These are phyloP conservation scores for Zelostemma sp. DNA, from an alignment of 1,140 invertebrate species.

Conservation along the genomic window DNA sequence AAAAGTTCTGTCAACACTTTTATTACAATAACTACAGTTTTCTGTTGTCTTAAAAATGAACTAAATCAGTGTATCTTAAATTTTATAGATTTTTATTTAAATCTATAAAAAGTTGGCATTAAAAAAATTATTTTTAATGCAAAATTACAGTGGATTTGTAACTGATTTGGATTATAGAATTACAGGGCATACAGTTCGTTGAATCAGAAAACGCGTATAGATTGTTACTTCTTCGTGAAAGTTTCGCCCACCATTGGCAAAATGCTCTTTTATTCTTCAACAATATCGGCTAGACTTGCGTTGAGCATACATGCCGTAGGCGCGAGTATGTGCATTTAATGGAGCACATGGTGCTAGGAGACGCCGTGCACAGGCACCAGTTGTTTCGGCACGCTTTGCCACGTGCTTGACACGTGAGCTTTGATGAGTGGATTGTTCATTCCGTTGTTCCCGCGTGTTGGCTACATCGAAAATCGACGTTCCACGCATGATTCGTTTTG, in stretches of 20 bases:
- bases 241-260: constrained; percentile 21
- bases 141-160: too few relatives aligned
- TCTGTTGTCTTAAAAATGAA: too few relatives aligned
- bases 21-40: too few relatives aligned
- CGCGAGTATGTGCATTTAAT: constrained; percentile 35
- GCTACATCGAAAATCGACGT: constrained; percentile 35
- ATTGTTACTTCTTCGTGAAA: constrained; percentile 16
- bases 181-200: constrained; percentile 11
- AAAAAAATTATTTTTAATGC: too few relatives aligned
- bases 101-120: too few relatives aligned
- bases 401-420: constrained; percentile 66
- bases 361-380: constrained; percentile 59
- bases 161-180: too few relatives aligned
- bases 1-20: too few relatives aligned
- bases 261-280: constrained; percentile 33
- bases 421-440: constrained; percentile 68
- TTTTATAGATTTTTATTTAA: too few relatives aligned
- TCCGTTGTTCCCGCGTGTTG: constrained; percentile 52
- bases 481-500: constrained; percentile 37
- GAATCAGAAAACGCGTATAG: constrained; percentile 15
- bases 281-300: constrained; percentile 16
- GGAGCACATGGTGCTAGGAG: constrained; percentile 60
- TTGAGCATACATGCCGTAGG: constrained; percentile 26
- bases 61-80: too few relatives aligned
- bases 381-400: constrained; percentile 63